Percentiles rank a stretch among this genome's conserved stretches.
Conservation (phyloP, 1,140 invertebrate genomes). For the Halesus radiatus region DNA sequence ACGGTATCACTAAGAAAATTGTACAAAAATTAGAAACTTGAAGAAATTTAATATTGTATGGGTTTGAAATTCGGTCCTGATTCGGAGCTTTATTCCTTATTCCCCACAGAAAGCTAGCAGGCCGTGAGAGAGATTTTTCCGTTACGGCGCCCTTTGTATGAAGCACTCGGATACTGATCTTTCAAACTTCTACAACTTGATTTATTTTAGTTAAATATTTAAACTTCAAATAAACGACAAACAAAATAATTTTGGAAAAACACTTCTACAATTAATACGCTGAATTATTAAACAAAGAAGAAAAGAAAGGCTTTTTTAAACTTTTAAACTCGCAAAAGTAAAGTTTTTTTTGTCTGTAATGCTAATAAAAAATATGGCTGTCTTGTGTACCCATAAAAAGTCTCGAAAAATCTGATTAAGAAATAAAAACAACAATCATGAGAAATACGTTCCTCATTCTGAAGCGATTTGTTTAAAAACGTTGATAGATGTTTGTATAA, state of each 20-base stretch:
- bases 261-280: background rate
- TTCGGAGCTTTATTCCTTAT: background rate
- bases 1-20: too few species aligned
- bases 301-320: too few species aligned
- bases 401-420: too few species aligned
- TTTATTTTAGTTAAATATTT: slow-evolving; percentile 28
- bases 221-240: slow-evolving; percentile 4
- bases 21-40: too few species aligned
- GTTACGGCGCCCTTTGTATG: slow-evolving; percentile 26
- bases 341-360: too few species aligned
- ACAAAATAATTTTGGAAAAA: background rate
- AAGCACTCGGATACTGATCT: slow-evolving; percentile 35
- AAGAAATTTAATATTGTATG: background rate
- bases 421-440: too few species aligned
- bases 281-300: background rate
- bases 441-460: too few species aligned
- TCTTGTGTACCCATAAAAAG: too few species aligned
- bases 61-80: background rate
- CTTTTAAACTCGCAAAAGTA: background rate
- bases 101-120: slow-evolving; percentile 13
- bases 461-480: too few species aligned
- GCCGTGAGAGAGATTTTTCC: slow-evolving; percentile 30
- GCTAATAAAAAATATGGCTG: too few species aligned
- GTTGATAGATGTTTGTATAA: too few species aligned
- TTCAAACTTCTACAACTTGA: slow-evolving; percentile 23